Conservation (phyloP, 2,113 vertebrate species). For the Arothron firmamentum region DNA sequence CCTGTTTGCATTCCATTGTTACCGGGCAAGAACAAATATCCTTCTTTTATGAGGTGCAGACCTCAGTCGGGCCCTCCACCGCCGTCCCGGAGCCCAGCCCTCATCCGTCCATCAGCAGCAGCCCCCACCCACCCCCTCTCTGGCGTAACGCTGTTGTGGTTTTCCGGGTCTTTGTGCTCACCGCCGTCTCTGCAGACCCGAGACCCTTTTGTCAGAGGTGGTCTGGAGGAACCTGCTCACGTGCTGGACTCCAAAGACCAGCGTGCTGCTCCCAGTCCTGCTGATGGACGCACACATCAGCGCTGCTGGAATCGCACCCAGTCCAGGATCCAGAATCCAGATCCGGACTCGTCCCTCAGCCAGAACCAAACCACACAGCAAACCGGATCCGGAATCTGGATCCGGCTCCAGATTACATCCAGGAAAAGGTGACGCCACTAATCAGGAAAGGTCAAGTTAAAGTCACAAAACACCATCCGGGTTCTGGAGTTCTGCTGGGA, state of each 20-base stretch:
- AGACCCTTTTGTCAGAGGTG: slow-evolving; percentile 67
- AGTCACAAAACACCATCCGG: too few species aligned
- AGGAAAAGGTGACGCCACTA: too few species aligned
- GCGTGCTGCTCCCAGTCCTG: too few species aligned
- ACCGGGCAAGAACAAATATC: slow-evolving; percentile 71
- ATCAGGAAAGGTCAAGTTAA: too few species aligned
- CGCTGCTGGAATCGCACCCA: too few species aligned
- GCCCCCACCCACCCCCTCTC: slow-evolving; percentile 51
- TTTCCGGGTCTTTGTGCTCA: slow-evolving; percentile 72
- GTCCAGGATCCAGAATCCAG: too few species aligned
- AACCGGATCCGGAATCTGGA: too few species aligned
- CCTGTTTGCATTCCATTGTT: slow-evolving; percentile 72
- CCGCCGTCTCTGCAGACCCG: slow-evolving; percentile 72
- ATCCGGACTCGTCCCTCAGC: too few species aligned
- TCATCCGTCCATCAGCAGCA: slow-evolving; percentile 70
- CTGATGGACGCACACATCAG: too few species aligned
- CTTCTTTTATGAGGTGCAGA: slow-evolving; percentile 55
- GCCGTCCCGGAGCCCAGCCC: slow-evolving; percentile 40
- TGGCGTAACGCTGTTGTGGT: slow-evolving; percentile 63
- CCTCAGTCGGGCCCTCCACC: slow-evolving; percentile 43
- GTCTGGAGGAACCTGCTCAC: slow-evolving; percentile 57
- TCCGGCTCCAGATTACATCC: too few species aligned
- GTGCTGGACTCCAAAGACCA: slow-evolving; percentile 18
- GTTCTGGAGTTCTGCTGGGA: too few species aligned
- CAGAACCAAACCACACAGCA: too few species aligned